Base-by-base conservation (phyloP, 1,140 invertebrate species). In the Platyura marginata region DNA sequence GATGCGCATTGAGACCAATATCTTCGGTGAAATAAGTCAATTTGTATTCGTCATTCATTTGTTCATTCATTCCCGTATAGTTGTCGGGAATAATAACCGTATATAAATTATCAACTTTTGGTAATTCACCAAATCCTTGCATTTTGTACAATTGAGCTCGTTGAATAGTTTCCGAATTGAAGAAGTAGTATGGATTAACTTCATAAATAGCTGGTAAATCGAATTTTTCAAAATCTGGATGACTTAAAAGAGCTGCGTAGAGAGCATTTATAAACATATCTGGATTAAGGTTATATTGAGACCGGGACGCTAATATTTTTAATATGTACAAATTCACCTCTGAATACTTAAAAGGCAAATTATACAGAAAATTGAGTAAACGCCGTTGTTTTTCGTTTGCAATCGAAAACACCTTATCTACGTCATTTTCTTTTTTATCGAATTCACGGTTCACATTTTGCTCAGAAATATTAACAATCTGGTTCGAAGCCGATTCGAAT, bases 11-110 rank as follows among this genome's bases (percentile, higher is more conserved):
- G 40, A 79, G 59, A 35, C 72, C 70, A 45, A 75, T 62, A 52
- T 81, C 80, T 50, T 83, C 75, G 21, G 71, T 76, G 61, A 79
- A 81, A 64, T 85, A 83, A 21, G 72, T 65, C 16, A 84, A 47
- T 44, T 65, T 67, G 51, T 72, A 67, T 49, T 84, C 75, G 2
- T 20, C 20, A 23, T 23, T 40, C 5, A 21, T 21, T 42, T 59
- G 60, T 8, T 58, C 45, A 25, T 65, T 60, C 49, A 62, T 61
- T 47, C 64, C 64, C 3, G 60, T 69, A 48, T 65, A 75, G 52
- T 67, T 75, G 43, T 61, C 62, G 44, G 59, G 63, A 40, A 70
- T 67, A 44, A 49, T 56, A 33, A 48, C 43, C 21, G 57, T 49
- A 41, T 55, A 60, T 37, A 49, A 37, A 23, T 61, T 47, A 16